Conservation (phyloP, 1,140 invertebrate genomes). For the Phenacoccus solenopsis region DNA sequence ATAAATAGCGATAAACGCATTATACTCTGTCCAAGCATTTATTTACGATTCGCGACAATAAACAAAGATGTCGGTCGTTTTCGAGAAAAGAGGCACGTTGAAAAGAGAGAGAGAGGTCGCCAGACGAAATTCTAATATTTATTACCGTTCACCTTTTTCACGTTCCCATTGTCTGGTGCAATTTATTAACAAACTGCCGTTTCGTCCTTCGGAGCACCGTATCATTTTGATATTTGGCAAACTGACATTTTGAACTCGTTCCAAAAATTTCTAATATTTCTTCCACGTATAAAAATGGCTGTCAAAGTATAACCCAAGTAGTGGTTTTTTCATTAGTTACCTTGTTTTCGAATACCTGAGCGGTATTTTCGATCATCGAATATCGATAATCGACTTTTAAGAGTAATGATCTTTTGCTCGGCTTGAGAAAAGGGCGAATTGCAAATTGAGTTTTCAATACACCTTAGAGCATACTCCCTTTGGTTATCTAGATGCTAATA, state of each 20-base stretch:
- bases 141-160: conserved; percentile 9
- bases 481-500: too few species aligned
- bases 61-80: too few species aligned
- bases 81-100: too few species aligned
- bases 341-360: background rate
- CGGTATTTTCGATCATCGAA: too few species aligned
- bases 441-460: too few species aligned
- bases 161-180: conserved; percentile 1
- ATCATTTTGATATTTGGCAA: conserved; percentile 16
- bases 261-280: conserved; percentile 9
- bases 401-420: too few species aligned
- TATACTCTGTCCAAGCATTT: too few species aligned
- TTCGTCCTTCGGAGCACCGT: background rate
- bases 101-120: background rate
- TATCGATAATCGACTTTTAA: too few species aligned
- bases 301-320: background rate
- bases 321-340: background rate
- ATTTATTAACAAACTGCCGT: conserved; percentile 7
- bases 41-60: too few species aligned
- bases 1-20: too few species aligned
- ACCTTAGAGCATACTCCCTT: too few species aligned
- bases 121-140: conserved; percentile 14
- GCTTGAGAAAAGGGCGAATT: too few species aligned
- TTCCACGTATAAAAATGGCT: background rate
- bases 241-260: background rate